Evolutionary conservation across 2,888 invertebrate genomes (phyloP).

Genomic region (Catocala sponsa): DNA sequence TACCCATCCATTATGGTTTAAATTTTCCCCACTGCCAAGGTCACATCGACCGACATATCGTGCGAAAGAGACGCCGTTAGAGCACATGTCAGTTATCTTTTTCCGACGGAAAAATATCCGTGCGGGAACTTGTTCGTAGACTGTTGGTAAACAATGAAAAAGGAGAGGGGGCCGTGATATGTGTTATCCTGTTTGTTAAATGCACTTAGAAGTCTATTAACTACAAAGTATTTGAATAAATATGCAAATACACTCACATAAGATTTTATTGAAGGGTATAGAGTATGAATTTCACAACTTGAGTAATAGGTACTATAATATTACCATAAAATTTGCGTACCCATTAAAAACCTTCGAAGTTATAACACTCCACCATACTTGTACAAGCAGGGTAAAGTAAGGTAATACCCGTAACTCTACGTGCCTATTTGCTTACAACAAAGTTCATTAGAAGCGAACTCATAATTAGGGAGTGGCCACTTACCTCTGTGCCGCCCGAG

Average conservation of each 20-base stretch:
- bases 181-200: slow-evolving; percentile 17
- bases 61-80: slow-evolving; percentile 57
- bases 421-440: neutral
- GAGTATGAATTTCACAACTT: no score
- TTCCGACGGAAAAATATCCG: slow-evolving; percentile 46
- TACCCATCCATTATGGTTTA: slow-evolving; percentile 50
- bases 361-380: no score
- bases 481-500: neutral
- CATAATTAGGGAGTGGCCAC: slow-evolving; percentile 9
- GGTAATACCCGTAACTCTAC: neutral
- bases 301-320: neutral
- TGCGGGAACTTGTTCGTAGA: slow-evolving; percentile 44
- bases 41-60: slow-evolving; percentile 75
- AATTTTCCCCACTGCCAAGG: slow-evolving; percentile 76
- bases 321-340: no score
- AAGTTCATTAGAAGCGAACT: slow-evolving; percentile 3
- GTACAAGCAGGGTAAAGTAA: neutral
- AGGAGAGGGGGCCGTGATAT: slow-evolving; percentile 20
- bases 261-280: no score
- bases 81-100: slow-evolving; percentile 42
- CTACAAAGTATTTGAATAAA: no score
- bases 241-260: no score
- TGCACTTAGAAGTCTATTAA: no score
- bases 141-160: slow-evolving; percentile 68
- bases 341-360: no score